phyloP scores from a whole-genome alignment of 2,797 vertebrate species.

The Lophius americanus region DNA sequence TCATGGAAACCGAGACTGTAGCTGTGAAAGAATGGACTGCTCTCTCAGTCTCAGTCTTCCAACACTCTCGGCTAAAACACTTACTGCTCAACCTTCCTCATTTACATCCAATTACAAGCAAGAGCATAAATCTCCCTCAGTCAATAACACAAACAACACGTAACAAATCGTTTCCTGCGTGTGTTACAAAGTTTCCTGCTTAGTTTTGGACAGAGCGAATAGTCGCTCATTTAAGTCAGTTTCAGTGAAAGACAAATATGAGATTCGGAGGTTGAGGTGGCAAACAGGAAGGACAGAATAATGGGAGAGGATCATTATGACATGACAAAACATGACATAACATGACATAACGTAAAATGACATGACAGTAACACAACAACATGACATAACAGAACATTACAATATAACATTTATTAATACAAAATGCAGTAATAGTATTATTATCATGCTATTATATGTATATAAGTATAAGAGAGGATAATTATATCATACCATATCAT shows the following conservation, averaged over 20 bases:
- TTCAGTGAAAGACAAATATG: slow-evolving; percentile 56
- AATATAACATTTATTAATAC: too few species aligned
- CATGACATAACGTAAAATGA: too few species aligned
- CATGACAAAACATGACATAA: too few species aligned
- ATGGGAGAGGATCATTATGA: too few species aligned
- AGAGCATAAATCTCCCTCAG: slow-evolving; percentile 4
- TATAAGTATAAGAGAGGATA: too few species aligned
- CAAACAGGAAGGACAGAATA: too few species aligned
- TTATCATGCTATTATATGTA: too few species aligned
- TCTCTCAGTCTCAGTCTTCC: slow-evolving; percentile 20
- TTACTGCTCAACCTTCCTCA: slow-evolving; percentile 23
- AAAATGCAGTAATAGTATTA: too few species aligned
- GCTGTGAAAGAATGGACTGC: slow-evolving; percentile 37
- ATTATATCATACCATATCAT: too few species aligned
- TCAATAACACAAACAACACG: not conserved
- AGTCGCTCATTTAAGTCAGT: slow-evolving; percentile 25
- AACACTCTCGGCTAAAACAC: slow-evolving; percentile 38
- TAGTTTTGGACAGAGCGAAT: slow-evolving; percentile 51
- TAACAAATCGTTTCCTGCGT: slow-evolving; percentile 7
- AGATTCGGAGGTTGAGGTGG: slow-evolving; percentile 36
- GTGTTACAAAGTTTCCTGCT: slow-evolving; percentile 27
- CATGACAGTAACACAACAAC: too few species aligned
- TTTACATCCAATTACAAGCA: slow-evolving; percentile 41
- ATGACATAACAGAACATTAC: too few species aligned
- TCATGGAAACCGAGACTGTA: not conserved